phyloP scores from a whole-genome alignment of 2,113 vertebrate species.

The Nansenia antarctica region DNA sequence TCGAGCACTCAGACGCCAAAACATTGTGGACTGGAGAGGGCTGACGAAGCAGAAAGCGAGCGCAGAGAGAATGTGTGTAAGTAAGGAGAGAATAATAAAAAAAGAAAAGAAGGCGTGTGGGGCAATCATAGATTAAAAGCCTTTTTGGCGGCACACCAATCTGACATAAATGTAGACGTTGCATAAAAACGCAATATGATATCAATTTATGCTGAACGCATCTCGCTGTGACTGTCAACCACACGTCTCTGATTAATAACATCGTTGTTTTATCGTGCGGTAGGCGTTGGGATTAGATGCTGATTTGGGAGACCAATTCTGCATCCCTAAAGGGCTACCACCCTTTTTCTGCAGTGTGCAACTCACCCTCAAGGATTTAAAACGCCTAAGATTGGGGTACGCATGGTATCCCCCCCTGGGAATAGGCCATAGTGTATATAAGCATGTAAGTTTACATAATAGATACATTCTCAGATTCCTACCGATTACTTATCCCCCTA shows the following conservation, averaged over 20 bases:
- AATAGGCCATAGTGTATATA: no score
- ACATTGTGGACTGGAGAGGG: constrained; percentile 12
- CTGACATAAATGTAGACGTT: not conserved
- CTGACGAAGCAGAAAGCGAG: constrained; percentile 52
- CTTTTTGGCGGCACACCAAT: not conserved
- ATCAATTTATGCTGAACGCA: not conserved
- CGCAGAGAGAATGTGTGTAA: constrained; percentile 8
- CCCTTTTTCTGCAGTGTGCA: no score
- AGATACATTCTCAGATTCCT: no score
- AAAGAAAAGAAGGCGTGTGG: not conserved
- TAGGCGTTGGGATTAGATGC: not conserved
- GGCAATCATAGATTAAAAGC: constrained; percentile 1
- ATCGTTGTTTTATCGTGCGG: not conserved
- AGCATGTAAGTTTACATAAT: no score
- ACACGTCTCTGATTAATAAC: not conserved
- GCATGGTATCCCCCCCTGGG: no score
- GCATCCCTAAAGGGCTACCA: no score
- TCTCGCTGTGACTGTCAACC: not conserved
- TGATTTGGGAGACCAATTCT: not conserved
- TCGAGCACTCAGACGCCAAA: constrained; percentile 44
- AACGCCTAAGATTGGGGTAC: no score
- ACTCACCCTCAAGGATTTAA: no score
- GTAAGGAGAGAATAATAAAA: not conserved
- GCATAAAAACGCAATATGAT: not conserved
- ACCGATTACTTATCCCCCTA: no score